Evolutionary conservation across 2,888 invertebrate species (phyloP).

Genomic region (Ephialtes manifestator): DNA sequence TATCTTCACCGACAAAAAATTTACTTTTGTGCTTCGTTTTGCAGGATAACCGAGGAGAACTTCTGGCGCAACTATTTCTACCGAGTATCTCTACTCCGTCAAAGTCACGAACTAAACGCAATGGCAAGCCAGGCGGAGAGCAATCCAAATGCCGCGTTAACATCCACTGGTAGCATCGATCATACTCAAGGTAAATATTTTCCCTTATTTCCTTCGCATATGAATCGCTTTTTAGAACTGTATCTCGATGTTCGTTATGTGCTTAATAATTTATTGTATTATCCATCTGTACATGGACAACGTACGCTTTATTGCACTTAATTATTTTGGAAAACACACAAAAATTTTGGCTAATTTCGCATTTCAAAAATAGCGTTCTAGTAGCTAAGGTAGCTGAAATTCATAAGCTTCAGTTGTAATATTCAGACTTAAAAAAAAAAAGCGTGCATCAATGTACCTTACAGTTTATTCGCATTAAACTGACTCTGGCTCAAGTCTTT

Average conservation of each 20-base stretch:
- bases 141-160: constrained; percentile 82
- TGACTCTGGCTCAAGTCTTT: neutral
- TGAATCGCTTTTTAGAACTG: constrained; percentile 53
- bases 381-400: neutral
- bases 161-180: constrained; percentile 86
- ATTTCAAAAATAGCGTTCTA: neutral
- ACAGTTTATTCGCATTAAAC: neutral
- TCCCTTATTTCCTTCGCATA: constrained; percentile 36
- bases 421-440: neutral
- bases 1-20: neutral
- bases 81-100: constrained; percentile 98
- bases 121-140: constrained; percentile 86
- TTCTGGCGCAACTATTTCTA: constrained; percentile 99
- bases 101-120: constrained; percentile 95
- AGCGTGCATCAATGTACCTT: neutral
- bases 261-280: constrained; percentile 25
- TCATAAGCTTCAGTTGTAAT: neutral
- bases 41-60: constrained; percentile 97
- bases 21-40: constrained; percentile 74
- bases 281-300: constrained; percentile 23
- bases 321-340: neutral
- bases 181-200: constrained; percentile 88
- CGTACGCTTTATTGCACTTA: constrained; percentile 33
- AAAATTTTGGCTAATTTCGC: neutral
- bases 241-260: constrained; percentile 52